Evolutionary conservation across 2,113 vertebrate species (phyloP).

Genomic region (Psettodes erumei): DNA sequence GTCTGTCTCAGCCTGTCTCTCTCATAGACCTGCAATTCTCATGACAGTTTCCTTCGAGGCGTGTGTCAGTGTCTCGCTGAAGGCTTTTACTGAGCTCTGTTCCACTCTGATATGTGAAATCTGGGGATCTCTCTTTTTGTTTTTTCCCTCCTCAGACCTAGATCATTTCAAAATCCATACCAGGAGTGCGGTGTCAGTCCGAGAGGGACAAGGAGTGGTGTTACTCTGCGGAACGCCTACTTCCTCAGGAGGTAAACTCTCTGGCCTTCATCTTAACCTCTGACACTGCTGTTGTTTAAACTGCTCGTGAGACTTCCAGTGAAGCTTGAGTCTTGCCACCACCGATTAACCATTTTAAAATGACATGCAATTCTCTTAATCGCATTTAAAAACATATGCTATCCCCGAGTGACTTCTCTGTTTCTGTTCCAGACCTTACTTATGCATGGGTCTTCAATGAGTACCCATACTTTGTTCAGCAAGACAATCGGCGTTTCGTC

Average conservation of each 20-base stretch:
- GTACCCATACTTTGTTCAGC: constrained; percentile 90
- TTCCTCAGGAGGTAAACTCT: constrained; percentile 88
- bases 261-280: background rate
- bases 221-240: constrained; percentile 92
- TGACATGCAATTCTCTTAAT: constrained; percentile 13
- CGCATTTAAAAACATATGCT: constrained; percentile 8
- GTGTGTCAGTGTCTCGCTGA: constrained; percentile 46
- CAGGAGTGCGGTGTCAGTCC: constrained; percentile 91
- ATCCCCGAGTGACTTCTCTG: background rate
- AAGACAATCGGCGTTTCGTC: constrained; percentile 92
- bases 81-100: constrained; percentile 51
- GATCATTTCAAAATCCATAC: constrained; percentile 90
- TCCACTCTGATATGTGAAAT: constrained; percentile 54
- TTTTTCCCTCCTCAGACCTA: constrained; percentile 79
- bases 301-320: background rate
- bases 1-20: background rate
- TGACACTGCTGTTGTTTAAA: background rate
- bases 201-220: constrained; percentile 95
- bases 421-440: constrained; percentile 81
- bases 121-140: constrained; percentile 33
- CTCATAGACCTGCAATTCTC: constrained; percentile 37
- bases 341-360: constrained; percentile 4
- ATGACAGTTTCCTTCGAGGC: constrained; percentile 48
- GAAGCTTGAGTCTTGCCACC: background rate
- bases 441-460: constrained; percentile 96